These are phyloP conservation scores for Callyntrura sp. DNA, from an alignment of 2,888 invertebrate species.

Conservation along the genomic window DNA sequence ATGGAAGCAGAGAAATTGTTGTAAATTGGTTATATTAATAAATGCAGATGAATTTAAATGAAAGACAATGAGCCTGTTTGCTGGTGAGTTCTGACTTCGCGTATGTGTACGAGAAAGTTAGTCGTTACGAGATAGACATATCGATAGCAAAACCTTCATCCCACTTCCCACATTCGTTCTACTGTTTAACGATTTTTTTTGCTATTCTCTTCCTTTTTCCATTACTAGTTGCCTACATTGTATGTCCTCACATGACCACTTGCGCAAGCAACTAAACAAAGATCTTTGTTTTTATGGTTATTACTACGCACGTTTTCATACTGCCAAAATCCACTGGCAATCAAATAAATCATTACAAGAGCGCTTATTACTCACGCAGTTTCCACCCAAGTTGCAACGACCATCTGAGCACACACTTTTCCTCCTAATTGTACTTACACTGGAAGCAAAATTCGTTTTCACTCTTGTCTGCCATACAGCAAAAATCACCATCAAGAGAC, in stretches of 20 bases:
- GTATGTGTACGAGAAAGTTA: not conserved
- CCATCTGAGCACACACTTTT: slow-evolving; percentile 38
- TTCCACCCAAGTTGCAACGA: slow-evolving; percentile 53
- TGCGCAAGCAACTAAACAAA: slow-evolving; percentile 42
- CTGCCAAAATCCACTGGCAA: slow-evolving; percentile 52
- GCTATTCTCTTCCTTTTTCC: not conserved
- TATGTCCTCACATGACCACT: slow-evolving; percentile 25
- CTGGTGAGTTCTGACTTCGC: not conserved
- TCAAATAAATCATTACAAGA: slow-evolving; percentile 59
- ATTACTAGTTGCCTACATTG: not conserved
- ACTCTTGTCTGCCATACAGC: slow-evolving; percentile 51
- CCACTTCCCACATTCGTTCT: not conserved
- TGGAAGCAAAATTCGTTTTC: slow-evolving; percentile 66
- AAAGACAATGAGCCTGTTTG: not conserved
- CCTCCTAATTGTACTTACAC: slow-evolving; percentile 28
- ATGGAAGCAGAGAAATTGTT: not conserved
- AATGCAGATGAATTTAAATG: slow-evolving; percentile 26
- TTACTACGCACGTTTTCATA: slow-evolving; percentile 57
- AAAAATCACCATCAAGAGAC: slow-evolving; percentile 23
- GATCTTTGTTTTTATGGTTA: slow-evolving; percentile 55
- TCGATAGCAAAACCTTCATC: not conserved
- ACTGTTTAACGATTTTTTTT: not conserved
- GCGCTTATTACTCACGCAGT: slow-evolving; percentile 58
- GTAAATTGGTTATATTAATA: slow-evolving; percentile 35
- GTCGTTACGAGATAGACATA: not conserved